Conservation (phyloP, 1,140 invertebrate genomes). For the Hyles vespertilio region DNA sequence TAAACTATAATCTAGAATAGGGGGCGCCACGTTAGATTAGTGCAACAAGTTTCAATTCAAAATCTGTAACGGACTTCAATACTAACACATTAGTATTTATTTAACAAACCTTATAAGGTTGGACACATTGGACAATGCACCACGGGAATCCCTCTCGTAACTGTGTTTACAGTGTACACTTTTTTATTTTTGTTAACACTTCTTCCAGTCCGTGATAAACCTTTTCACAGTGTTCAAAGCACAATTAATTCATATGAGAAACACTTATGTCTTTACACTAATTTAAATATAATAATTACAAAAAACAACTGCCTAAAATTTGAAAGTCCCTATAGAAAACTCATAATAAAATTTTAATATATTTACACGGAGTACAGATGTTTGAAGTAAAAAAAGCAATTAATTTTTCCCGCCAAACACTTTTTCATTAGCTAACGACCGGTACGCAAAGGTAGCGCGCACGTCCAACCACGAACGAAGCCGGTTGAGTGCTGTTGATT, state of each 20-base stretch:
- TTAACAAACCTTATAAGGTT: slow-evolving; percentile 3
- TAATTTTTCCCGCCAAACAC: slow-evolving; percentile 34
- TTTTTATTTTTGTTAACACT: background rate
- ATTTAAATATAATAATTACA: too few relatives aligned
- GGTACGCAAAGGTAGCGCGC: slow-evolving; percentile 12
- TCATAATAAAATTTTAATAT: background rate
- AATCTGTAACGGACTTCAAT: too few relatives aligned
- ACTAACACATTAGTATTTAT: background rate
- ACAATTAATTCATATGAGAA: background rate
- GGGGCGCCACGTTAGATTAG: too few relatives aligned
- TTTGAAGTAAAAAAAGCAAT: background rate
- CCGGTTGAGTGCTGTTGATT: slow-evolving; percentile 60
- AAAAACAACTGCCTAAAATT: too few relatives aligned
- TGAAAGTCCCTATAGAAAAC: background rate
- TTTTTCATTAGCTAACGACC: slow-evolving; percentile 21
- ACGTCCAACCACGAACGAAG: slow-evolving; percentile 58
- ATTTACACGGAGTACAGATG: background rate
- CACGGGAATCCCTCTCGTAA: too few relatives aligned
- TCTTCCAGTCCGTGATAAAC: too few relatives aligned
- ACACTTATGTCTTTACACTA: background rate
- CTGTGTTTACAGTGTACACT: background rate
- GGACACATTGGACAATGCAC: background rate
- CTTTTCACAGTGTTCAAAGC: background rate
- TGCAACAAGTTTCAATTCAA: too few relatives aligned
- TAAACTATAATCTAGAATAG: too few relatives aligned